phyloP scores from a whole-genome alignment of 2,888 invertebrate species.

The Nymphalis c-album region DNA sequence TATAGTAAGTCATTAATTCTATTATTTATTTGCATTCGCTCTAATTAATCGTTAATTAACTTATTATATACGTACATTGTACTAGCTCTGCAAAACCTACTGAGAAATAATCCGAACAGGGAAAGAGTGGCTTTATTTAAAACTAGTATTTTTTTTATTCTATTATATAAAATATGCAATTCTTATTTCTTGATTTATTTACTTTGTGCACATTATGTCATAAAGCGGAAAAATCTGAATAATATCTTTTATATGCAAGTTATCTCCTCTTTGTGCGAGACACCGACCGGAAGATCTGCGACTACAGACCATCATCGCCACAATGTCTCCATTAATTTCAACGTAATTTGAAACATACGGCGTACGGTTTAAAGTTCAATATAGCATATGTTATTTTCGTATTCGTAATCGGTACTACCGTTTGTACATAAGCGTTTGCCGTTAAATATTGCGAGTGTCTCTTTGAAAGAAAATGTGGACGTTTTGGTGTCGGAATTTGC shows the following conservation, averaged over 20 bases:
- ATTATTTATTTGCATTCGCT: too few relatives aligned
- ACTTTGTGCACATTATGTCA: neutral
- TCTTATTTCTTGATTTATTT: neutral
- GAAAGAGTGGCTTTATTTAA: neutral
- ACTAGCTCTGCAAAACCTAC: too few relatives aligned
- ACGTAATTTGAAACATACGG: neutral
- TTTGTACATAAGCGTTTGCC: neutral
- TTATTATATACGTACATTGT: too few relatives aligned
- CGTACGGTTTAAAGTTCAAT: neutral
- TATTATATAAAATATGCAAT: neutral
- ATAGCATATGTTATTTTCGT: neutral
- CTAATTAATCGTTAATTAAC: too few relatives aligned
- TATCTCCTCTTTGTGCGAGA: constrained; percentile 4
- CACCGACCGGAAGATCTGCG: constrained; percentile 10
- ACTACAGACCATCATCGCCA: constrained; percentile 3
- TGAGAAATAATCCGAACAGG: too few relatives aligned
- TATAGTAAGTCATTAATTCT: too few relatives aligned
- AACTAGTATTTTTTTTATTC: neutral
- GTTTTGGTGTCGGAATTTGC: constrained; percentile 3
- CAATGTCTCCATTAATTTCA: neutral
- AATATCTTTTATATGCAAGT: constrained; percentile 3
- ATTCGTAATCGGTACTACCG: constrained; percentile 1
- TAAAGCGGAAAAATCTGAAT: constrained; percentile 8
- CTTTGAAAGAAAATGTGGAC: constrained; percentile 6
- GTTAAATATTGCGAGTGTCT: constrained; percentile 9